Evolutionary conservation across 1,140 invertebrate species (phyloP).

Genomic region (Orius insidiosus): DNA sequence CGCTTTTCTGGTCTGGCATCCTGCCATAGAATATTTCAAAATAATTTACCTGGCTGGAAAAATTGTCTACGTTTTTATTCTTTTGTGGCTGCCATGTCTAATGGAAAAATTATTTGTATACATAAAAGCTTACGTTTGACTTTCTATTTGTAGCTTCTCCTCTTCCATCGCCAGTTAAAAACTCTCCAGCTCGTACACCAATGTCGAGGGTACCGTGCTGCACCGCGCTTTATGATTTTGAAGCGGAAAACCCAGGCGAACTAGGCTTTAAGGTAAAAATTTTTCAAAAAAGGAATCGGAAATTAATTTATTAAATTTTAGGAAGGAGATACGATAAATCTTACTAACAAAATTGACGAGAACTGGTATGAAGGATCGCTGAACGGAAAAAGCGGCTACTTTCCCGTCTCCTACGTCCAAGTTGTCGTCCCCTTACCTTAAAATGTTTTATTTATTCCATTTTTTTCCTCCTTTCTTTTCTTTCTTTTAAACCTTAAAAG

Average conservation of each 20-base stretch:
- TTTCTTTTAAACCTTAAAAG: too few species aligned
- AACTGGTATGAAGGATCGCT: constrained; percentile 86
- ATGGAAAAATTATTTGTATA: too few species aligned
- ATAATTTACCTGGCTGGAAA: too few species aligned
- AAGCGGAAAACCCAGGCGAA: constrained; percentile 91
- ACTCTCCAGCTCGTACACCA: constrained; percentile 63
- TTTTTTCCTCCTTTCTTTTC: too few species aligned
- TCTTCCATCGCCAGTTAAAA: constrained; percentile 73
- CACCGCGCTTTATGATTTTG: constrained; percentile 93
- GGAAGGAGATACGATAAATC: constrained; percentile 86
- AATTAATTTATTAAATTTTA: constrained; percentile 25
- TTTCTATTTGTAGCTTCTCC: constrained; percentile 73
- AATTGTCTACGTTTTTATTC: too few species aligned
- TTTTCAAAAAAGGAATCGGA: too few species aligned
- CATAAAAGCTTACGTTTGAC: too few species aligned
- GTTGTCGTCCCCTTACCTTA: constrained; percentile 68
- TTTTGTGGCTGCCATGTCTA: too few species aligned
- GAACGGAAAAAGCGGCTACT: constrained; percentile 86
- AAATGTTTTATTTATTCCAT: too few species aligned
- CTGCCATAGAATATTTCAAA: too few species aligned
- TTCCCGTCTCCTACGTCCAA: constrained; percentile 84
- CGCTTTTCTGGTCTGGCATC: too few species aligned
- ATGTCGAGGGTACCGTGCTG: constrained; percentile 53
- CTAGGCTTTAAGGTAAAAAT: constrained; percentile 62
- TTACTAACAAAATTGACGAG: constrained; percentile 88